Conservation (phyloP, 2,113 vertebrate genomes). For the Vulpes ferrilata region DNA sequence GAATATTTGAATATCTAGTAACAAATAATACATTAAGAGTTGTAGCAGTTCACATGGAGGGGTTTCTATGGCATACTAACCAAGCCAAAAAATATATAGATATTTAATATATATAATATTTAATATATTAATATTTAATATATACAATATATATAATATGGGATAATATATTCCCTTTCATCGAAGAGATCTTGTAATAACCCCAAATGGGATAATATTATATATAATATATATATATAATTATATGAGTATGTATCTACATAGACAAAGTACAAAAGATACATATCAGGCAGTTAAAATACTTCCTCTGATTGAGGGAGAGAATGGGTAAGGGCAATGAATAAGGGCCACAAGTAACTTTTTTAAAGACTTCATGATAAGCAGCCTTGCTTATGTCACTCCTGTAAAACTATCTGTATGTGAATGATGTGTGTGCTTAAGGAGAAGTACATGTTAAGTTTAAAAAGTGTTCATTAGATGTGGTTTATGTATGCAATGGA, state of each 20-base stretch:
- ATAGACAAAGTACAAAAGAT: conserved; percentile 24
- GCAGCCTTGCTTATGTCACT: background rate
- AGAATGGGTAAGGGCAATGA: background rate
- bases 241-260: background rate
- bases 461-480: conserved; percentile 45
- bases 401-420: background rate
- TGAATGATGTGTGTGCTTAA: background rate
- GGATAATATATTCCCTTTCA: too few relatives aligned
- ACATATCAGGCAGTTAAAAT: background rate
- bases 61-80: background rate
- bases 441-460: background rate
- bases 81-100: background rate
- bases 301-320: background rate
- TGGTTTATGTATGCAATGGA: background rate
- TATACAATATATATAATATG: background rate
- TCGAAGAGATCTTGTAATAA: too few relatives aligned
- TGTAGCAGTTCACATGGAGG: background rate
- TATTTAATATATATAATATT: background rate
- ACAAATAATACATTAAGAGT: conserved; percentile 32
- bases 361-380: conserved; percentile 12
- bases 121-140: background rate
- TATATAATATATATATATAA: background rate
- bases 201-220: background rate
- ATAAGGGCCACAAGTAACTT: background rate
- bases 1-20: conserved; percentile 20